Conservation (phyloP, 1,140 invertebrate genomes). For the Ceratina calcarata region DNA sequence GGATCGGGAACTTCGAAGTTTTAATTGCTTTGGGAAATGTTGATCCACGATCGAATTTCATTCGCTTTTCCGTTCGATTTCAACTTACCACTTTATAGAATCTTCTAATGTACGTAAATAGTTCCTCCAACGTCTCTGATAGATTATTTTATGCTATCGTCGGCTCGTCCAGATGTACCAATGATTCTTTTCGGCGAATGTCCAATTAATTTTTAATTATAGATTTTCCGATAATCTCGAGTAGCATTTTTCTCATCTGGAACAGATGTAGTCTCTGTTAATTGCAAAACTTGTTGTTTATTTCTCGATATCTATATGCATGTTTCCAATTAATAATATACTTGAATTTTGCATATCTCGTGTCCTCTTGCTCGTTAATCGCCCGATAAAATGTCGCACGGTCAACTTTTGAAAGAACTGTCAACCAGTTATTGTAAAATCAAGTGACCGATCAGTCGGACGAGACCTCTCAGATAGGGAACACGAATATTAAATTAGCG, state of each 20-base stretch:
- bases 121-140: too few species aligned
- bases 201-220: too few species aligned
- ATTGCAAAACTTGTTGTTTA: conserved; percentile 22
- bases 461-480: neutral
- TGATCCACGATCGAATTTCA: neutral
- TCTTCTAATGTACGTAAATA: neutral
- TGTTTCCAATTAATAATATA: neutral
- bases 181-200: too few species aligned
- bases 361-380: neutral
- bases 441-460: neutral
- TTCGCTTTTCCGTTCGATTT: neutral
- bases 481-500: conserved; percentile 21
- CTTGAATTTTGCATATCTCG: conserved; percentile 19
- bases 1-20: neutral
- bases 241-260: neutral
- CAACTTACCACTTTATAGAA: neutral
- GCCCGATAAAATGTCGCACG: too few species aligned
- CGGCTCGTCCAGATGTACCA: too few species aligned
- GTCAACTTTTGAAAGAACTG: too few species aligned
- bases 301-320: neutral
- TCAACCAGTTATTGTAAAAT: neutral
- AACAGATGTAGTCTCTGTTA: neutral
- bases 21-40: neutral
- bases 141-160: neutral
- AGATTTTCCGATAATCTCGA: too few species aligned